phyloP scores from a whole-genome alignment of 2,113 vertebrate species.

The Astur gentilis region DNA sequence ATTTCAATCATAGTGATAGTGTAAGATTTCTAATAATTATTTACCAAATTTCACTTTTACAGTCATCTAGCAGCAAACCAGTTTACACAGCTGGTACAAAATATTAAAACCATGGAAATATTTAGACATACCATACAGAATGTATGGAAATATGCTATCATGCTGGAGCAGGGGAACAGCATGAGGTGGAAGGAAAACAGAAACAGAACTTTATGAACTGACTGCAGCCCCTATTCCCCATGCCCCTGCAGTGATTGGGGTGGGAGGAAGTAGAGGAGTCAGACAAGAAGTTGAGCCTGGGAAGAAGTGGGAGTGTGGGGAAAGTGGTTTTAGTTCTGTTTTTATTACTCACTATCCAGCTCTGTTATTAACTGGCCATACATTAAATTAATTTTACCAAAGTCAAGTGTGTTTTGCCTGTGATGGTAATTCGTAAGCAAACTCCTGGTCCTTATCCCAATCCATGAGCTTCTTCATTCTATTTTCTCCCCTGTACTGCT shows the following conservation, averaged over 20 bases:
- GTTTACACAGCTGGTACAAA: too few species aligned
- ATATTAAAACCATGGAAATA: too few species aligned
- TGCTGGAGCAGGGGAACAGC: not conserved
- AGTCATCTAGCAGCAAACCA: too few species aligned
- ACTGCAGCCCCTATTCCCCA: not conserved
- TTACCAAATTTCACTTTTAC: too few species aligned
- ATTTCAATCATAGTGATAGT: too few species aligned
- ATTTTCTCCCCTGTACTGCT: not conserved
- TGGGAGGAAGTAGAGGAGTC: not conserved
- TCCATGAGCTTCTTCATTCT: rapidly evolving
- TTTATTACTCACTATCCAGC: not conserved
- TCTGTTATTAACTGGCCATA: not conserved
- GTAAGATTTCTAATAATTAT: too few species aligned
- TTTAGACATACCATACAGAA: too few species aligned
- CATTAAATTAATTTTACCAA: not conserved
- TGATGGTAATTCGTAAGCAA: not conserved
- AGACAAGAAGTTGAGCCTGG: not conserved
- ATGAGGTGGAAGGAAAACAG: not conserved
- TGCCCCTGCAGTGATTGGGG: rapidly evolving
- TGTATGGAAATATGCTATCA: too few species aligned
- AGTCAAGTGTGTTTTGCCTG: not conserved
- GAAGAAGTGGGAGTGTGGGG: not conserved
- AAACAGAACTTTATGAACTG: not conserved
- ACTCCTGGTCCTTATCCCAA: not conserved
- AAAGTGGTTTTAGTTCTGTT: not conserved